Base-by-base conservation (phyloP, 2,797 vertebrate genomes). In the Orientallactaga sibirica region DNA sequence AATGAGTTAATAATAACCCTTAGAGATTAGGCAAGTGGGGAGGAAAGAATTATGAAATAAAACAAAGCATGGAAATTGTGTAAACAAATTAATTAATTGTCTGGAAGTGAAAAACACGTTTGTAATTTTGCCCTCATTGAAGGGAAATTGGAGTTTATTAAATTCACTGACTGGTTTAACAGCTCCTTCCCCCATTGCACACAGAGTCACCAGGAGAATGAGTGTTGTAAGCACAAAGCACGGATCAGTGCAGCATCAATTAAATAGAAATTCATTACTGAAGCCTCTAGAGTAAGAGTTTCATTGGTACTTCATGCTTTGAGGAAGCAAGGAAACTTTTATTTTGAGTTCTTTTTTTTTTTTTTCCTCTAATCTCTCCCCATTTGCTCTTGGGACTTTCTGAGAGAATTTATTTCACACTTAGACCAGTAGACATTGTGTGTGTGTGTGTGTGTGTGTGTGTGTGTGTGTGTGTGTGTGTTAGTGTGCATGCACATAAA, bases 81-180 rank as follows among this genome's bases (percentile, higher is more conserved):
- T 98, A 98, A 98, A 98, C 98, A 98, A 97, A 98, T 98, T 98
- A 98, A 98, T 98, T 98, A 98, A 98, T 98, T 98, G 98, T 96
- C 97, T 98, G 98, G 96, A 98, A 98, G 96, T 97, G 96, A 98
- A 98, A 97, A 97, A 93, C 97, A 64, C 81, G 58, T 98, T 98
- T 97, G 96, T 98, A 98, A 98, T 98, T 98, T 98, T 97, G 97
- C 96, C 97, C 98, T 98, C 97, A 94, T 98, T 22, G 64, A 97
- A 97, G 97, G 96, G 95, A 98, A 98, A 98, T 97, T 97, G 96
- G 96, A 98, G 98, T 98, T 98, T 97, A 97, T 98, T 98, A 98
- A 91, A 92, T 96, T 97, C 52, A 0, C 93, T 97, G 97, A 90
- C 97, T 98, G 97, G 97, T 98, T 97, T 97, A 97, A 98, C 98